Evolutionary conservation across 2,888 invertebrate genomes (phyloP), one percentile per base, ranked within the genome.

Genomic region (Limenitis camilla): DNA sequence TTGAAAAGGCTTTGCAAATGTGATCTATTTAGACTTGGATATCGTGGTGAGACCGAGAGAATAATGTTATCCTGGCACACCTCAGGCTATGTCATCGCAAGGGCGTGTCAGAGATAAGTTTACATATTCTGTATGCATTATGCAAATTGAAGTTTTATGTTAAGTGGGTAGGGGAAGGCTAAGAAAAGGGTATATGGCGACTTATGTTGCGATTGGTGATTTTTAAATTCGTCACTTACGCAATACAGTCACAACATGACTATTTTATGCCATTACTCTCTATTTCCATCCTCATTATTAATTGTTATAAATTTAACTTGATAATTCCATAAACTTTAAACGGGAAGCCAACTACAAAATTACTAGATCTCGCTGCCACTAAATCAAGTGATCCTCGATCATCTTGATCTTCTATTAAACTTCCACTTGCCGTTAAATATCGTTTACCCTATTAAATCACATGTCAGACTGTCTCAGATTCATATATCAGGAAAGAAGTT

Each of bases 141-240:
- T 87, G 86, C 84, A 82, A 81, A 87, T 84, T 76, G 79, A 76
- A 80, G 78, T 83, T 85, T 86, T 87, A 86, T 86, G 84, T 84
- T 78, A 85, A 84, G 78, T 74, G 64, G 65, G 62, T 57, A 64
- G 64, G 65, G 64, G 63, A 54, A 64, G 56, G 64, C 19, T 19
- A 19, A 19, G 19, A 19, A 19, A 61, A 53, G 55, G 55, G 52
- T 61, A 45, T 40, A 38, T 61, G 40, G 52, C 27, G 43, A 41
- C 47, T 50, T 52, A 56, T 53, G 64, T 60, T 58, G 39, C 29
- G 44, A 28, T 39, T 36, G 29, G 66, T 68, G 66, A 73, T 72
- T 69, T 69, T 73, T 72, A 66, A 68, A 70, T 72, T 63, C 60
- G 65, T 74, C 71, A 71, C 73, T 72, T 73, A 65, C 57, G 61